Evolutionary conservation across 2,888 invertebrate species (phyloP), one percentile per base, ranked within the genome.

Genomic region (Cataglyphis albicans): DNA sequence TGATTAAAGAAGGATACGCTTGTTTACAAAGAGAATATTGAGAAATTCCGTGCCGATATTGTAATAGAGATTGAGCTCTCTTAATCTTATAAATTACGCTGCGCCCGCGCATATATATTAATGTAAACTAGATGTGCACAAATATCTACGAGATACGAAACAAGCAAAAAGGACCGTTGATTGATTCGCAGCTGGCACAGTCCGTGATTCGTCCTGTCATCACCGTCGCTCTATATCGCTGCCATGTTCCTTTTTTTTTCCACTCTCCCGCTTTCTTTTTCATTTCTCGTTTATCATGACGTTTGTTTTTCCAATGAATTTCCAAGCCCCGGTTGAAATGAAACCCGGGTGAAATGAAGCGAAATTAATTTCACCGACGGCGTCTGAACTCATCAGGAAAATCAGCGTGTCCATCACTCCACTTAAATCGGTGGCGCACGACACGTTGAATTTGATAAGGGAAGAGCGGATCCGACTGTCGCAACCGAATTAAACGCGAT

Each of bases 371-470:
- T 87, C 86, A 82, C 85, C 81, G 87, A 86, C 87, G 82, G 87
- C 84, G 83, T 87, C 84, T 87, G 89, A 89, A 90, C 88, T 90
- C 89, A 85, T 89, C 90, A 89, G 84, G 84, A 88, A 84, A 89
- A 90, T 89, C 90, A 88, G 83, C 68, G 63, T 84, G 80, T 75
- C 75, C 74, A n/a, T 70, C 82, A 84, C 84, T 87, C 82, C 84
- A 67, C 80, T 68, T 74, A 83, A 86, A 85, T 81, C 87, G 85
- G 52, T 85, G 82, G 61, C 63, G 21, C 44, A 63, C 87, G 89
- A 83, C 84, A 76, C 85, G 83, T 84, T 86, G 86, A 81, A 88
- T 89, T 90, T 84, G 88, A 88, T 85, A 78, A 78, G 63, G 74
- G 72, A 74, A 84, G 84, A 84, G 84, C 63, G 32, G 63, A 61